Evolutionary conservation across 2,797 vertebrate genomes (phyloP), one percentile per base, ranked within the genome.

Genomic region (Enteromius anoplus): DNA sequence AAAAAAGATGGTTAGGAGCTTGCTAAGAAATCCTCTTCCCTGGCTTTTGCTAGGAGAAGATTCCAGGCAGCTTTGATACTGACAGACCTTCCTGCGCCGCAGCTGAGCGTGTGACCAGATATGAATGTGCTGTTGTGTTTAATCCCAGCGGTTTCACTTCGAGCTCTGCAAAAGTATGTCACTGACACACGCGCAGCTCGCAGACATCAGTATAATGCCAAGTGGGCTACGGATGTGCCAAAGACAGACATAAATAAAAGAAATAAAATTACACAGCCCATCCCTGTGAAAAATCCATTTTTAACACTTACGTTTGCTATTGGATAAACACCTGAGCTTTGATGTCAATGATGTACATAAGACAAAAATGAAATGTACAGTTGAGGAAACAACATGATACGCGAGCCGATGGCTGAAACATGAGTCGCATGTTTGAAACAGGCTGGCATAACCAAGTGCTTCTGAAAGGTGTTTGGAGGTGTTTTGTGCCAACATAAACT

Each of bases 81-180:
- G 91, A 94, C 92, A 94, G 90, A 93, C 91, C 87, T 90, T 92
- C 89, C 91, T 86, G 85, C 77, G 90, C 91, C 89, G 88, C 88
- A 80, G 89, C 87, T 42, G 86, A 85, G 93, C 89, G 90, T 92
- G 91, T 86, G 93, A 92, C 93, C 92, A 93, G 92, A 93, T 94
- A 94, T 92, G 93, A 94, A 93, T 93, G 91, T 93, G 93, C 94
- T 90, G 92, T 91, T 87, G 92, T 90, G 91, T 92, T 91, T 94
- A 93, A 94, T 94, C 93, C 93, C 90, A 85, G 85, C 86, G 86
- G 88, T 88, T 90, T 89, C 89, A 89, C 89, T 88, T 55, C 1
- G 60, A 83, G 91, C 91, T 89, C 86, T 88, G 60, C 84, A 87
- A 90, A 92, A 90, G 86, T 89, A 86, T 87, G 89, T 88, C 89